A percentile compares a stretch with the other conserved stretches of the same genome.
phyloP scores from a whole-genome alignment of 2,888 invertebrate genomes.

The Steinernema hermaphroditum region DNA sequence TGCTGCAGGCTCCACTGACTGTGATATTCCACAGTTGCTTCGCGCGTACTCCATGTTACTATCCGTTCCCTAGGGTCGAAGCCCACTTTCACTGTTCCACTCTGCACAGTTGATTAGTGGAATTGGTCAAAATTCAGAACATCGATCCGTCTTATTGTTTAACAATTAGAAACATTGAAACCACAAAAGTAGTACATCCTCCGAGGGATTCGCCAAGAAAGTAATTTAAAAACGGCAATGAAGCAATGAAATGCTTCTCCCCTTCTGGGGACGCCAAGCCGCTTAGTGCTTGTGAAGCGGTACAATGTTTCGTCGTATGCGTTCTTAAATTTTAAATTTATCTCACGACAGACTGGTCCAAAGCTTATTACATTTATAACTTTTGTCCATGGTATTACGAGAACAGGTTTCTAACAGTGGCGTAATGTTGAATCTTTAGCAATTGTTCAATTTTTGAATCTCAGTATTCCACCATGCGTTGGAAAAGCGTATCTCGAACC shows the following conservation, averaged over 20 bases:
- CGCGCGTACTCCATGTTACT: neutral
- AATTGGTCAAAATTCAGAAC: neutral
- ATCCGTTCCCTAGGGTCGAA: neutral
- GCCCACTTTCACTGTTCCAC: neutral
- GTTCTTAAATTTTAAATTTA: too few relatives aligned
- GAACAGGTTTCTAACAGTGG: slow-evolving; percentile 5
- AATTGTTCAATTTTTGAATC: neutral
- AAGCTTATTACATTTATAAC: neutral
- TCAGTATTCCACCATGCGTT: neutral
- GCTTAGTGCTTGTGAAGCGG: too few relatives aligned
- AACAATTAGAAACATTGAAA: neutral
- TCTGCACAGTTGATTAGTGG: neutral
- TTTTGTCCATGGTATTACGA: neutral
- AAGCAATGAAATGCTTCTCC: too few relatives aligned
- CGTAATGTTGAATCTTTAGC: too few relatives aligned
- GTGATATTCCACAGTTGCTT: neutral
- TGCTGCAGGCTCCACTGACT: neutral
- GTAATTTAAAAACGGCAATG: too few relatives aligned
- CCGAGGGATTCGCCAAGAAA: slow-evolving; percentile 68
- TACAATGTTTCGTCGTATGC: too few relatives aligned
- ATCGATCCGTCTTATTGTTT: neutral
- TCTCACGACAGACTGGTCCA: neutral
- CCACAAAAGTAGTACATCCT: slow-evolving; percentile 33
- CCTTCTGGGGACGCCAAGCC: too few relatives aligned
- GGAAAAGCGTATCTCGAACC: neutral